Evolutionary conservation across 2,113 vertebrate genomes (phyloP).

Genomic region (Tragelaphus scriptus): DNA sequence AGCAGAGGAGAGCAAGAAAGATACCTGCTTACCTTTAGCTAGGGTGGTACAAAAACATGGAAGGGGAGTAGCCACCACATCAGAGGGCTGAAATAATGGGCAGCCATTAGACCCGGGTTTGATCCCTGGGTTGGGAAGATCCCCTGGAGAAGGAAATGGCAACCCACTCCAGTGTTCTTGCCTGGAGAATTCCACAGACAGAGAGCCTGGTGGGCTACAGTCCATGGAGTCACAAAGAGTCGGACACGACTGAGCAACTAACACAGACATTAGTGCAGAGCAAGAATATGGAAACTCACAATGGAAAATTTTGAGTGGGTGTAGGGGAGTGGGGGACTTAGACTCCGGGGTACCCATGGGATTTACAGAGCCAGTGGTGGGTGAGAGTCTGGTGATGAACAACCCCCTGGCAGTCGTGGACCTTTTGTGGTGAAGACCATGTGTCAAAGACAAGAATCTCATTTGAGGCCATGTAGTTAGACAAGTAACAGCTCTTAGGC

Average conservation of each 20-base stretch:
- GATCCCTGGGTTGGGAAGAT: not conserved
- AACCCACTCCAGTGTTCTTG: not conserved
- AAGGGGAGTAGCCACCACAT: not conserved
- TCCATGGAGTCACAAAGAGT: too few relatives aligned
- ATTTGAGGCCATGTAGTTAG: not conserved
- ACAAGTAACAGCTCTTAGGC: not conserved
- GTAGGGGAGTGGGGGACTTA: not conserved
- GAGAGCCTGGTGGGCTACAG: too few relatives aligned
- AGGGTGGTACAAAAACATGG: not conserved
- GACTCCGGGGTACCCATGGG: too few relatives aligned
- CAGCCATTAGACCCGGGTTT: not conserved
- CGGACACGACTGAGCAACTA: too few relatives aligned
- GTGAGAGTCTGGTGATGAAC: not conserved
- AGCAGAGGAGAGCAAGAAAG: not conserved
- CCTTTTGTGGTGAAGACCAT: not conserved
- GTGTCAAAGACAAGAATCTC: not conserved
- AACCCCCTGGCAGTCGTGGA: not conserved
- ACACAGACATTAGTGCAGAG: not conserved
- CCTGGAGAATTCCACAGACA: too few relatives aligned
- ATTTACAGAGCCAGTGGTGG: not conserved
- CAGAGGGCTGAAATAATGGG: not conserved
- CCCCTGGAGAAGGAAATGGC: not conserved
- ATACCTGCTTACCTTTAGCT: not conserved
- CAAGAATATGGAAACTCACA: not conserved
- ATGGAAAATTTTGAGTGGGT: not conserved